A percentile compares a stretch with the other conserved stretches of the same genome.
Conservation (phyloP, 2,113 vertebrate species). For the Coreoperca whiteheadi region DNA sequence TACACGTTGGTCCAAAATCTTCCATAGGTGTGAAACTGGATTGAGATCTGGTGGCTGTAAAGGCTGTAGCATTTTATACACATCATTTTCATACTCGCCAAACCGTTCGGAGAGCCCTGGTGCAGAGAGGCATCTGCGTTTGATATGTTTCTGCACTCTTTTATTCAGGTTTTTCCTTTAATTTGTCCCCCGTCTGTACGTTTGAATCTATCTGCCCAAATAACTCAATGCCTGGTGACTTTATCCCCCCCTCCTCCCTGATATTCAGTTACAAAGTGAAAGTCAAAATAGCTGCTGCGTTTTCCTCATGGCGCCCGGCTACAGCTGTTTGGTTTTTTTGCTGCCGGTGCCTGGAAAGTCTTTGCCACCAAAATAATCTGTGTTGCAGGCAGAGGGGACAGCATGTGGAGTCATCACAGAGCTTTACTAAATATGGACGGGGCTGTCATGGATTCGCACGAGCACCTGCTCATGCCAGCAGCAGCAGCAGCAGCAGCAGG, state of each 20-base stretch:
- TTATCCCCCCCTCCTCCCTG: not conserved
- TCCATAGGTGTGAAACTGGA: no score
- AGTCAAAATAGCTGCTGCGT: conserved; percentile 80
- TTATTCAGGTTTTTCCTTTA: no score
- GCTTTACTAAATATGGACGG: conserved; percentile 80
- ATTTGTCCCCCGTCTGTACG: no score
- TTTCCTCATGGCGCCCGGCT: conserved; percentile 67
- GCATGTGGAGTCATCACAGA: conserved; percentile 47
- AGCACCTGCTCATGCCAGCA: conserved; percentile 46
- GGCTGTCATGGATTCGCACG: conserved; percentile 27
- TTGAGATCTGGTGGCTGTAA: no score
- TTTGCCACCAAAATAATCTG: conserved; percentile 78
- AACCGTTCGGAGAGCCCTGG: no score
- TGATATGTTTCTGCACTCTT: no score
- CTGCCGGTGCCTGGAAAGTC: conserved; percentile 63
- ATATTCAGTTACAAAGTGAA: conserved; percentile 79
- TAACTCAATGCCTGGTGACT: conserved; percentile 6
- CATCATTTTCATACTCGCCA: no score
- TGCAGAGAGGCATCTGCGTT: no score
- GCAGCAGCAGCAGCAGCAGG: not conserved
- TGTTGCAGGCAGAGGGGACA: conserved; percentile 46
- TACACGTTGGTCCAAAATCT: no score
- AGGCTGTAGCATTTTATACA: no score
- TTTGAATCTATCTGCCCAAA: not conserved
- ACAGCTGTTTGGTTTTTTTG: conserved; percentile 77